These are phyloP conservation scores for Acleris emargana DNA, from an alignment of 2,888 invertebrate species.

Conservation along the genomic window DNA sequence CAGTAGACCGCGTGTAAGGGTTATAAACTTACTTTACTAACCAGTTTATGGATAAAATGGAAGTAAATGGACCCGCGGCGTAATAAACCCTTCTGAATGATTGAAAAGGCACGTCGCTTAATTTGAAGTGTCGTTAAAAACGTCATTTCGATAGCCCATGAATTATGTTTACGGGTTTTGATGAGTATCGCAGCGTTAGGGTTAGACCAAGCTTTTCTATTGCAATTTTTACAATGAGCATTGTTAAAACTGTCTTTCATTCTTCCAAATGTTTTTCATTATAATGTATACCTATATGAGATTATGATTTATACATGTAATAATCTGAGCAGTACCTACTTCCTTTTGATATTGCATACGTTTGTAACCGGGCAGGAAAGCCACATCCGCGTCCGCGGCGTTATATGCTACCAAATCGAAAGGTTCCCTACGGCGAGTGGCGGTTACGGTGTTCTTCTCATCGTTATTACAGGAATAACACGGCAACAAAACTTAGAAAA, in stretches of 20 bases:
- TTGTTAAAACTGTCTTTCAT: no score
- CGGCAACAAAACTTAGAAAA: no score
- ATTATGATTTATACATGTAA: no score
- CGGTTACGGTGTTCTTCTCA: no score
- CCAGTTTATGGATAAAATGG: slow-evolving; percentile 38
- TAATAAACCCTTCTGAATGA: slow-evolving; percentile 52
- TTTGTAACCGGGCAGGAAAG: slow-evolving; percentile 19
- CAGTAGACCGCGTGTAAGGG: neutral
- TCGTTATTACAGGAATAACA: no score
- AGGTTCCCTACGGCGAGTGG: neutral
- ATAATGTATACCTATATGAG: no score
- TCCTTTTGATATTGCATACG: neutral
- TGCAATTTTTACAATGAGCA: neutral
- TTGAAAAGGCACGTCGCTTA: slow-evolving; percentile 54
- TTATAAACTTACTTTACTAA: neutral
- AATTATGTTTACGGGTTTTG: slow-evolving; percentile 42
- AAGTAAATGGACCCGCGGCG: slow-evolving; percentile 48
- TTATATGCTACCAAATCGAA: neutral
- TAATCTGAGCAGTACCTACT: no score
- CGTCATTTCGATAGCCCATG: slow-evolving; percentile 48
- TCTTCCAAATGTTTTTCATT: no score
- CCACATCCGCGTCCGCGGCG: slow-evolving; percentile 27
- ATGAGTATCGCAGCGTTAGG: slow-evolving; percentile 5
- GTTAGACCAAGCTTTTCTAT: neutral
- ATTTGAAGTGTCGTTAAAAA: slow-evolving; percentile 55